Evolutionary conservation across 92 coral and sea anemone genomes (phyloP), one percentile per base, ranked within the genome.

Genomic region (Umimayanthus kanabou): DNA sequence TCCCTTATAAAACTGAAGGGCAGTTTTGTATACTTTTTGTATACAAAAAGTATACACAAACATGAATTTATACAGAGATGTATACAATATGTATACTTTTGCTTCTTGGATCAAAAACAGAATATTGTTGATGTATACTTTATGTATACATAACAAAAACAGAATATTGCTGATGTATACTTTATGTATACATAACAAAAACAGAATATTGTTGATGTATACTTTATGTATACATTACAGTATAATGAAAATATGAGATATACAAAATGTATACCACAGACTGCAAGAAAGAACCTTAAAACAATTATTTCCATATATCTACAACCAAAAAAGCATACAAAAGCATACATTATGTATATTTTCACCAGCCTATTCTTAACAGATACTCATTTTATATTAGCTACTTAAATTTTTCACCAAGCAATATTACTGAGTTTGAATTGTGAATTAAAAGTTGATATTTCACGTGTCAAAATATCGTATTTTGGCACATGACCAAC

Each of bases 351-450:
- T 79, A 79, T 79, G 67, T 79, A 79, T 79, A 79, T n/a, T 47
- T 79, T 79, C 69, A 79, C 82, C 67, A 79, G 82, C 82, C 82
- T 58, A 79, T 79, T 79, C 23, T 79, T 79, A 49, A 79, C 20
- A 47, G 67, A 79, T 53, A 79, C 67, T 79, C 14, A 16, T 39
- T 4, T 76, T 76, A 76, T 76, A 76, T 76, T 76, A 26, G 37
- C 77, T 73, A 37, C 40, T n/a, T 26, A 73, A 28, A 33, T n/a
- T 73, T 73, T 73, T 73, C 25, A 26, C 42, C 37, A 73, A 73
- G 77, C 15, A n/a, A 73, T 73, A 73, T 26, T 73, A 71, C 76
- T 71, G 76, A 71, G 76, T 71, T 71, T 71, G 39, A 71, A 71
- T 71, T 71, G 23, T 71, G 47, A 42, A 42, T 42, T 42, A 42